Percentiles rank a stretch among this genome's conserved stretches.
Conservation (phyloP, 64 coral and sea anemone genomes). For the Montipora efflorescens region DNA sequence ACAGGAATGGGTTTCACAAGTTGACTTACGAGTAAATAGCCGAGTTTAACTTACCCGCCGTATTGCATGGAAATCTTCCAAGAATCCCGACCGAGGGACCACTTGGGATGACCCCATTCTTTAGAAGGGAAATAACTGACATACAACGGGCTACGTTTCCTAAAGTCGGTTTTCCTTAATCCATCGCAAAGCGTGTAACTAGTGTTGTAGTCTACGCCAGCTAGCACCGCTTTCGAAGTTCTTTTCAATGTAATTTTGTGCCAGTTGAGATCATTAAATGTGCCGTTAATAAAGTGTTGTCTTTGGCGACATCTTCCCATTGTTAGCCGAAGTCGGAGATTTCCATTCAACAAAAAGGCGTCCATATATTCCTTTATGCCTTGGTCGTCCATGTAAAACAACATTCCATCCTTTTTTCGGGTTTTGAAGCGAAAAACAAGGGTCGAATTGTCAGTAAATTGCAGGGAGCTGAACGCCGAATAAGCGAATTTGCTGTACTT, state of each 20-base stretch:
- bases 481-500: slow-evolving; percentile 42
- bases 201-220: not conserved
- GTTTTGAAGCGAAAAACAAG: slow-evolving; percentile 57
- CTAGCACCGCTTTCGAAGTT: not conserved
- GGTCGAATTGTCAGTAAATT: slow-evolving; percentile 40
- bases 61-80: not conserved
- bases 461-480: slow-evolving; percentile 13
- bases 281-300: slow-evolving; percentile 41
- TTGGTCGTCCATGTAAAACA: slow-evolving; percentile 63
- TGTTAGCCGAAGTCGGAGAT: slow-evolving; percentile 39
- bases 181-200: slow-evolving; percentile 14
- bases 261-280: slow-evolving; percentile 64
- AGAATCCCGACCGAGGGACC: slow-evolving; percentile 9
- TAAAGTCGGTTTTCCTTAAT: slow-evolving; percentile 3
- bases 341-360: slow-evolving; percentile 56
- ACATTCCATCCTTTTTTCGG: slow-evolving; percentile 29
- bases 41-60: slow-evolving; percentile 6
- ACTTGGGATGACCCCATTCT: not conserved
- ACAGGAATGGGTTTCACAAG: no score
- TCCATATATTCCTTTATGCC: slow-evolving; percentile 46
- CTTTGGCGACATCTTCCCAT: slow-evolving; percentile 5
- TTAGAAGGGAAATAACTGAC: not conserved
- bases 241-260: slow-evolving; percentile 45
- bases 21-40: not conserved
- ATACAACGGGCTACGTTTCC: not conserved